A percentile compares a stretch with the other conserved stretches of the same genome.
Evolutionary conservation across 1,140 invertebrate species (phyloP).

Genomic region (Camponotus floridanus): DNA sequence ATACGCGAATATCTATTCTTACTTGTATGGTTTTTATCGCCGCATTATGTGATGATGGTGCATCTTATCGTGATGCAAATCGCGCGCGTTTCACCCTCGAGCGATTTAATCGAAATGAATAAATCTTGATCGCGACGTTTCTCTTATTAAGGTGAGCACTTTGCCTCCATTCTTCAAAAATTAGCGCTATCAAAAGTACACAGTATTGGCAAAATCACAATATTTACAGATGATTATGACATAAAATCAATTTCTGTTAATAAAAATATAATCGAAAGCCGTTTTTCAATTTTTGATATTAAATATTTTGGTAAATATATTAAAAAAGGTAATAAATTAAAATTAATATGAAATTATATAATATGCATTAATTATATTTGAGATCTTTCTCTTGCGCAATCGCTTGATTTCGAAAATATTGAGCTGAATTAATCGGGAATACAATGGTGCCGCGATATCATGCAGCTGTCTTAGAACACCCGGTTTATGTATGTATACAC

Average conservation of each 20-base stretch:
- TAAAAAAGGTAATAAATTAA: too few relatives aligned
- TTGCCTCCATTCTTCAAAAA: not conserved
- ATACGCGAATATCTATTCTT: constrained; percentile 31
- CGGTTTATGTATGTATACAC: constrained; percentile 24
- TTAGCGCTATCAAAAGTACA: not conserved
- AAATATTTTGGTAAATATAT: not conserved
- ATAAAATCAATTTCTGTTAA: not conserved
- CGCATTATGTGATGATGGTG: constrained; percentile 7
- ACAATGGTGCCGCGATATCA: not conserved
- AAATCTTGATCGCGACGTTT: not conserved
- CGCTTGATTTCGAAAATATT: constrained; percentile 20
- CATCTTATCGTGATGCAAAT: constrained; percentile 31
- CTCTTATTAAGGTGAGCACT: not conserved
- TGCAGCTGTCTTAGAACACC: constrained; percentile 20
- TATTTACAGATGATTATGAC: not conserved
- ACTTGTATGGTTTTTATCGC: not conserved
- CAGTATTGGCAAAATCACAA: not conserved
- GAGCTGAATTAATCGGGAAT: constrained; percentile 3
- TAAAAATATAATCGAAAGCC: not conserved
- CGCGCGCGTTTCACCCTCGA: not conserved
- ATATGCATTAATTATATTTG: not conserved
- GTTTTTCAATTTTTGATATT: not conserved
- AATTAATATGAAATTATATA: not conserved
- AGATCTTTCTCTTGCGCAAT: not conserved
- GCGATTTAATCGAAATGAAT: not conserved